A percentile compares a stretch with the other conserved stretches of the same genome.
phyloP scores from a whole-genome alignment of 2,113 vertebrate species.

The Peucedramus taeniatus region DNA sequence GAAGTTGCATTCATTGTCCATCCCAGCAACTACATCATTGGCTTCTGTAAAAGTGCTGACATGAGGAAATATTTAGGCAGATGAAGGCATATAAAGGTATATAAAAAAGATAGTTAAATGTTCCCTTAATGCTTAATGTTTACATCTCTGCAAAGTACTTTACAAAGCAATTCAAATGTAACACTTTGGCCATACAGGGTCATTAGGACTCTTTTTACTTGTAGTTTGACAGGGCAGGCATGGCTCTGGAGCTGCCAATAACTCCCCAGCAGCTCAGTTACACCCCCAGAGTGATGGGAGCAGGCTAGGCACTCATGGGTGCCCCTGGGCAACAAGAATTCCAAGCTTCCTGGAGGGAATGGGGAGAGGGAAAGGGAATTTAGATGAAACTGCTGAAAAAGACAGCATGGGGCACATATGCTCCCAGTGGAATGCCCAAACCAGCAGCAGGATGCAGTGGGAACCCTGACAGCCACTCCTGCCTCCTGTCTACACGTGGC shows the following conservation, averaged over 20 bases:
- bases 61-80: neutral
- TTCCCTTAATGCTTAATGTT: neutral
- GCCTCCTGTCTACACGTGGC: neutral
- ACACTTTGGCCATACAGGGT: rapidly evolving
- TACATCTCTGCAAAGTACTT: neutral
- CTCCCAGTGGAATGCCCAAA: neutral
- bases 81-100: neutral
- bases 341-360: neutral
- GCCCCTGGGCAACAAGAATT: neutral
- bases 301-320: neutral
- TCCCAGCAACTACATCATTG: neutral
- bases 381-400: neutral
- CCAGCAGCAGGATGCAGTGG: neutral
- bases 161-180: neutral
- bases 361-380: neutral
- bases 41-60: neutral
- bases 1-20: neutral
- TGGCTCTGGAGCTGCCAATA: neutral
- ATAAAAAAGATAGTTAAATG: neutral
- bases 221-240: neutral
- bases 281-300: neutral
- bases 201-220: neutral
- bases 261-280: neutral
- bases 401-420: neutral
- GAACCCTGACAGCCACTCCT: neutral